These are phyloP conservation scores for Burhinus oedicnemus DNA, from an alignment of 2,113 vertebrate genomes.

Conservation along the genomic window DNA sequence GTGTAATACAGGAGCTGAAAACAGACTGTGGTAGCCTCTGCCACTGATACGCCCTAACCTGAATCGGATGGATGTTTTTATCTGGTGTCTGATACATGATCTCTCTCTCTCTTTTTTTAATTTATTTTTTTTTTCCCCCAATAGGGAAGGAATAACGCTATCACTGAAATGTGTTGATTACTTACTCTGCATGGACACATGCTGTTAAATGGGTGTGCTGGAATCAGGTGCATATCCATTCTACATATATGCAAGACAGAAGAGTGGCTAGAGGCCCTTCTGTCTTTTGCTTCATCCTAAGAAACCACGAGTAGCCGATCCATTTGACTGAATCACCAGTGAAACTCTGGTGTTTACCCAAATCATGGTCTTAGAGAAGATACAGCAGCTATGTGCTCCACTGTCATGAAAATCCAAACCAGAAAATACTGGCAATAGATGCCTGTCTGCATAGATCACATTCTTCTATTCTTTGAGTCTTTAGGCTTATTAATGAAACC, in stretches of 20 bases:
- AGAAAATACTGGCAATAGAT: not conserved
- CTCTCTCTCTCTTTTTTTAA: not conserved
- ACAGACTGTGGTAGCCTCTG: not conserved
- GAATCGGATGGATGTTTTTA: not conserved
- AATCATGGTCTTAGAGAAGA: not conserved
- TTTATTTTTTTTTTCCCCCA: rapidly evolving
- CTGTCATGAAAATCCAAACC: not conserved
- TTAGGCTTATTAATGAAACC: not conserved
- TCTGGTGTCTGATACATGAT: not conserved
- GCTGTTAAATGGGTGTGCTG: not conserved
- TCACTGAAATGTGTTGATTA: not conserved
- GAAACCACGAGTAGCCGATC: not conserved
- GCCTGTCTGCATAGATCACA: not conserved
- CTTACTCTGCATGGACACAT: not conserved
- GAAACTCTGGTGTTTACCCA: not conserved
- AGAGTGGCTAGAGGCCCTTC: not conserved
- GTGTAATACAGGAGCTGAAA: not conserved
- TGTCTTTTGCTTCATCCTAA: not conserved
- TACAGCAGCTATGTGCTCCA: not conserved
- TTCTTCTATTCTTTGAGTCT: not conserved
- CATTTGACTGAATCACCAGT: not conserved
- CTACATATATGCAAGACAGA: not conserved
- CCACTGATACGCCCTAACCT: not conserved
- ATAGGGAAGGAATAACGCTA: not conserved
- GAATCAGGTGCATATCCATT: not conserved